Conservation (phyloP, 2,113 vertebrate genomes). For the Mormyrus iriodes region DNA sequence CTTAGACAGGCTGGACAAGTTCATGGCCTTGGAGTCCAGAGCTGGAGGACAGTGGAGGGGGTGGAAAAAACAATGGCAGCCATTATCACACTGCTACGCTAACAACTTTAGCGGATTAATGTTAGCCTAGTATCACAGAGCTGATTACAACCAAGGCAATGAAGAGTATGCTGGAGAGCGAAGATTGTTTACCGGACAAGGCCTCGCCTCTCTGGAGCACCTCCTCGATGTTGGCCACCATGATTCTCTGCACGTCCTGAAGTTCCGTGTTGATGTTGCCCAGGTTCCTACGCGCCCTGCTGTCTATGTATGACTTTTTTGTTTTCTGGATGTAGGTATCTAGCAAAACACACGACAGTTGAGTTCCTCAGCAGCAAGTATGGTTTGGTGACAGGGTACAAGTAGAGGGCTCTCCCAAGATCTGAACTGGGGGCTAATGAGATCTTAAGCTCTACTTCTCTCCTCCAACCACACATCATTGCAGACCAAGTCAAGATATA, state of each 20-base stretch:
- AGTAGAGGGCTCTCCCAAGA: background rate
- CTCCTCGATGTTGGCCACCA: constrained; percentile 98
- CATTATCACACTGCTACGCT: background rate
- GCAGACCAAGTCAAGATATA: background rate
- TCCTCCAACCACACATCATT: background rate
- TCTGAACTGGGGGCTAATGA: background rate
- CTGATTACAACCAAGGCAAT: background rate
- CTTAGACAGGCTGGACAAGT: constrained; percentile 92
- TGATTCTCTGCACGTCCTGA: constrained; percentile 96
- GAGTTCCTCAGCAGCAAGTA: background rate
- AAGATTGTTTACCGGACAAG: constrained; percentile 73
- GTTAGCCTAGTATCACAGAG: background rate
- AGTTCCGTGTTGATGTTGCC: constrained; percentile 96
- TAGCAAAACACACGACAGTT: constrained; percentile 42
- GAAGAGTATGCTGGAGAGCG: background rate
- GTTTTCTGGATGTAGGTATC: constrained; percentile 99
- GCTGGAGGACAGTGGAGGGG: constrained; percentile 56
- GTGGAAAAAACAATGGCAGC: background rate
- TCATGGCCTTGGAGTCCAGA: constrained; percentile 97
- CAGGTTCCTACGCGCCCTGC: constrained; percentile 86
- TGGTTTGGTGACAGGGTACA: background rate
- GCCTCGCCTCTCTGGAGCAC: constrained; percentile 92
- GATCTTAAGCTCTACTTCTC: background rate
- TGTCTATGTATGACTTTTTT: constrained; percentile 97
- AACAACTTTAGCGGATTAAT: background rate